Evolutionary conservation across 2,888 invertebrate species (phyloP).

Genomic region (Anodontia alba): DNA sequence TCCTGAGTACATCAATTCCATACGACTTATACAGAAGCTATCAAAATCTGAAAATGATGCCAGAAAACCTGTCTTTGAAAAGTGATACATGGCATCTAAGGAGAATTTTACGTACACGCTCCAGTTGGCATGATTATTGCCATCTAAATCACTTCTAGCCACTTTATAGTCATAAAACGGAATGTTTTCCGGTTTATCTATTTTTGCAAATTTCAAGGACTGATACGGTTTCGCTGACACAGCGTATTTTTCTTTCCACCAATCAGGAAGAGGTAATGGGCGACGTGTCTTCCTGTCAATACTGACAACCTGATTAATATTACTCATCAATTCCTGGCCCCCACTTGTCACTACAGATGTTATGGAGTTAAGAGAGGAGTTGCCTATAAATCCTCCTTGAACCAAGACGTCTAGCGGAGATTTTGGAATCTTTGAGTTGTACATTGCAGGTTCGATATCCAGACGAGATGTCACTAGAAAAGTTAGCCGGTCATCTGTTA

Average conservation of each 20-base stretch:
- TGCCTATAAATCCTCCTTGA: constrained; percentile 69
- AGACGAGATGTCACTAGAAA: constrained; percentile 66
- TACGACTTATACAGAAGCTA: constrained; percentile 63
- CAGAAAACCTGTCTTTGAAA: constrained; percentile 52
- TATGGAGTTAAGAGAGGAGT: constrained; percentile 64
- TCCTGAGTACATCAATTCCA: constrained; percentile 73
- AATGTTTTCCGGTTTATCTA: constrained; percentile 61
- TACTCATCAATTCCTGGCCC: constrained; percentile 51
- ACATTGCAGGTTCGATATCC: constrained; percentile 57
- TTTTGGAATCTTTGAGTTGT: constrained; percentile 60
- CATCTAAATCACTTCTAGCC: constrained; percentile 71
- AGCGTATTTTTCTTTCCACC: constrained; percentile 79
- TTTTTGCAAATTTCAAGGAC: constrained; percentile 65
- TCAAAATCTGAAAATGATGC: constrained; percentile 56
- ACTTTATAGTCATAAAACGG: constrained; percentile 58
- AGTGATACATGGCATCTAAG: constrained; percentile 67
- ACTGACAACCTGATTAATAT: constrained; percentile 74
- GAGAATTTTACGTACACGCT: constrained; percentile 69
- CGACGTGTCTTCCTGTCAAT: constrained; percentile 74
- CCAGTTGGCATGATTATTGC: constrained; percentile 73
- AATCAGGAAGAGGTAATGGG: constrained; percentile 75
- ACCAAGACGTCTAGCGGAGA: constrained; percentile 61
- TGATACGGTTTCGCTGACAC: constrained; percentile 47
- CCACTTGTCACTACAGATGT: constrained; percentile 50
- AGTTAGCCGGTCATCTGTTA: constrained; percentile 66